Conservation (phyloP, 2,113 vertebrate genomes). For the Daphoenositta chrysoptera region DNA sequence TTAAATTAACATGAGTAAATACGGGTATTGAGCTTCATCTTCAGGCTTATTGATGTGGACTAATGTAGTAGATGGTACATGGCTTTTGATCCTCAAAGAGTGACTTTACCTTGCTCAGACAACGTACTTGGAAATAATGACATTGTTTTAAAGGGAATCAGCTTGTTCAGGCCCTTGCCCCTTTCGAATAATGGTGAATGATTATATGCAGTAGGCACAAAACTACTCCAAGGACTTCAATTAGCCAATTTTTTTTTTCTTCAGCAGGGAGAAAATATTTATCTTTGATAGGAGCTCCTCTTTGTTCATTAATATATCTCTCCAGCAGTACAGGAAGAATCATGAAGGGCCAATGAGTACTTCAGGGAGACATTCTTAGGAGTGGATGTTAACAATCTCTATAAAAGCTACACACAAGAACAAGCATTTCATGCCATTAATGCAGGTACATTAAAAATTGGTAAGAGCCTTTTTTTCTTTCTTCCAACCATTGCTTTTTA, state of each 20-base stretch:
- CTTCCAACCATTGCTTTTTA: conserved; percentile 41
- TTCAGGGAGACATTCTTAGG: neutral
- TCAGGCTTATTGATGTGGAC: neutral
- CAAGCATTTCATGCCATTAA: neutral
- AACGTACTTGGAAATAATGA: neutral
- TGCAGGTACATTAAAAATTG: neutral
- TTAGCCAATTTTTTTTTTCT: neutral
- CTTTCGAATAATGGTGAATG: neutral
- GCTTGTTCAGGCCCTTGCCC: neutral
- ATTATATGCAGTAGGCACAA: neutral
- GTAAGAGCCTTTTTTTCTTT: conserved; percentile 18
- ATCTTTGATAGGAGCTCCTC: neutral
- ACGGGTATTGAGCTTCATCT: neutral
- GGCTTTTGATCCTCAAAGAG: neutral
- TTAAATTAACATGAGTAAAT: neutral
- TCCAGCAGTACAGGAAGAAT: neutral
- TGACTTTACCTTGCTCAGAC: neutral
- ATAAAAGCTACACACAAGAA: neutral
- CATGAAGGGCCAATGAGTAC: neutral
- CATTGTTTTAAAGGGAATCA: neutral
- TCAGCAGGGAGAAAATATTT: neutral
- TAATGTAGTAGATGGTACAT: neutral
- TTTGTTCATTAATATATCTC: neutral
- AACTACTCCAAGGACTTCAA: neutral
- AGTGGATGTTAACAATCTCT: neutral